phyloP scores from a whole-genome alignment of 2,888 invertebrate species.

The Trimorus sp. region DNA sequence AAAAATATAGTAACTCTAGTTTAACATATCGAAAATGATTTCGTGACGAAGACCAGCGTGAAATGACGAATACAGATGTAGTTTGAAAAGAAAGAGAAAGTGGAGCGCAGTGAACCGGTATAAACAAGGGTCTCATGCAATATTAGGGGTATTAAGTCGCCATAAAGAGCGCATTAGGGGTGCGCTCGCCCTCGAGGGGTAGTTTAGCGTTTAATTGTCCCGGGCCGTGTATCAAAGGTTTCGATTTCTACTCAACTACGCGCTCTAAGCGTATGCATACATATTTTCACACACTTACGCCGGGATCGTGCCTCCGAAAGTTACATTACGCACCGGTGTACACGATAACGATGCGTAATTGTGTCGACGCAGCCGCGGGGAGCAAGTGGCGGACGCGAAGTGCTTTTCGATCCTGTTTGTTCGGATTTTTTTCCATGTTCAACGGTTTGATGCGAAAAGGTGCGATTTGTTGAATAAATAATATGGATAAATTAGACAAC shows the following conservation, averaged over 20 bases:
- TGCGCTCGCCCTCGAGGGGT: constrained; percentile 80
- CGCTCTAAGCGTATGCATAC: constrained; percentile 71
- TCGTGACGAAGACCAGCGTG: constrained; percentile 45
- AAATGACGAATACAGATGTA: constrained; percentile 54
- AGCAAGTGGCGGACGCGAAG: too few species aligned
- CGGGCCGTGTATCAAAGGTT: constrained; percentile 81
- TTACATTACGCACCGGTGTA: constrained; percentile 57
- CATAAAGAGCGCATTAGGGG: constrained; percentile 81
- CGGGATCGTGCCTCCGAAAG: constrained; percentile 53
- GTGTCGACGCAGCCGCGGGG: constrained; percentile 31
- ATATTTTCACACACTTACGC: constrained; percentile 66
- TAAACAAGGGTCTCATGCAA: constrained; percentile 81
- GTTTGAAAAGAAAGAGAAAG: constrained; percentile 71
- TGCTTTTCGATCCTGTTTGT: too few species aligned
- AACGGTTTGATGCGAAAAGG: too few species aligned
- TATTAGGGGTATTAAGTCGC: constrained; percentile 81
- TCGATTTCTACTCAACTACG: constrained; percentile 79
- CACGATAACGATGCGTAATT: constrained; percentile 59
- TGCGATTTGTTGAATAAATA: too few species aligned
- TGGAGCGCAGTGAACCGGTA: constrained; percentile 79
- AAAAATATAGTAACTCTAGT: too few species aligned
- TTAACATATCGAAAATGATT: constrained; percentile 13
- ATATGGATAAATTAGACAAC: too few species aligned
- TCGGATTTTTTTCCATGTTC: too few species aligned
- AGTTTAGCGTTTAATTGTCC: constrained; percentile 82